These are phyloP conservation scores for Apodemus sylvaticus DNA, from an alignment of 2,113 vertebrate genomes.

Conservation along the genomic window DNA sequence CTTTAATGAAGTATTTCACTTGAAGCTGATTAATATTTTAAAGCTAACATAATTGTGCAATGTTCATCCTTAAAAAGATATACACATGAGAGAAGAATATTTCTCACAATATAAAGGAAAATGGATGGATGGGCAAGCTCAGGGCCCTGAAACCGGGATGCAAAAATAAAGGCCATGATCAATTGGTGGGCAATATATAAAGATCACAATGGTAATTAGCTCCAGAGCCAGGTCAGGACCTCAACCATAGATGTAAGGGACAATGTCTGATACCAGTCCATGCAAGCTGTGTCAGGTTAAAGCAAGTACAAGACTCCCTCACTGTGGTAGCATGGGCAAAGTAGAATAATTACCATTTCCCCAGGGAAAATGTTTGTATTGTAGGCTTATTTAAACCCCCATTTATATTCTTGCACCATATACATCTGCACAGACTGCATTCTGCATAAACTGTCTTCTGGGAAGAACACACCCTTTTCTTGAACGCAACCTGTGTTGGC, in stretches of 20 bases:
- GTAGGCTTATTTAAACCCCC: background rate
- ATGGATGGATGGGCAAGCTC: background rate
- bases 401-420: background rate
- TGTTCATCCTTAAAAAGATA: background rate
- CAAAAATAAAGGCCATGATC: background rate
- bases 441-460: background rate
- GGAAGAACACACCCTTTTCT: background rate
- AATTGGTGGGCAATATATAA: background rate
- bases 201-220: too few species aligned
- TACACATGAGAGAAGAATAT: background rate
- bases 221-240: background rate
- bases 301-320: background rate
- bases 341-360: too few species aligned
- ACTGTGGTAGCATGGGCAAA: too few species aligned
- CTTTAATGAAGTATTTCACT: slow-evolving; percentile 40
- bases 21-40: slow-evolving; percentile 43
- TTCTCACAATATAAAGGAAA: background rate
- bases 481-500: background rate
- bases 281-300: background rate
- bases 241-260: background rate
- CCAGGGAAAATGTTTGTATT: background rate
- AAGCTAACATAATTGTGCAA: background rate
- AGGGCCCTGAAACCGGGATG: background rate
- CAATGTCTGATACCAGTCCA: too few species aligned
- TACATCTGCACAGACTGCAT: background rate